Percentiles rank a stretch among this genome's conserved stretches.
phyloP scores from a whole-genome alignment of 2,888 invertebrate genomes.

The Hymenopus coronatus region DNA sequence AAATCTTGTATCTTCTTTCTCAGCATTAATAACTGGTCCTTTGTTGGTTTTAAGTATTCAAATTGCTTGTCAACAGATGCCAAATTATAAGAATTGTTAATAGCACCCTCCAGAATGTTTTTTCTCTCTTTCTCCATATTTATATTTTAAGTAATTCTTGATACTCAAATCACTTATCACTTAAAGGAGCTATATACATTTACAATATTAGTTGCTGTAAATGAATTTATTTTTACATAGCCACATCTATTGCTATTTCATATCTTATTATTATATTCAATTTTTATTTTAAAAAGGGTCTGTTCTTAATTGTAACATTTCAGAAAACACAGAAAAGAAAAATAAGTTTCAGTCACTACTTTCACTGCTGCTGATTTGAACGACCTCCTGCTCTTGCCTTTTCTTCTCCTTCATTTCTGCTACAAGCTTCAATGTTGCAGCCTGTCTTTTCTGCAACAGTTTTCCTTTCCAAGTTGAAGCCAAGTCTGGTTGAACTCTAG shows the following conservation, averaged over 20 bases:
- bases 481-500: background rate
- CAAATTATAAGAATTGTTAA: background rate
- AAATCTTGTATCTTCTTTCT: background rate
- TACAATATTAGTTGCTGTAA: too few species aligned
- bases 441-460: slow-evolving; percentile 18
- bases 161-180: too few species aligned
- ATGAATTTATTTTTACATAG: too few species aligned
- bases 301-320: too few species aligned
- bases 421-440: slow-evolving; percentile 17
- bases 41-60: background rate
- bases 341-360: background rate
- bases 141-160: too few species aligned
- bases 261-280: too few species aligned
- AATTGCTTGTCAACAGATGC: background rate
- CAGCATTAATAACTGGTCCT: background rate
- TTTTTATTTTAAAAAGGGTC: too few species aligned
- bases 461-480: background rate
- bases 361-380: background rate
- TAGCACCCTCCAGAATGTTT: background rate
- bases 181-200: too few species aligned
- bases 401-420: slow-evolving; percentile 15
- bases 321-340: too few species aligned
- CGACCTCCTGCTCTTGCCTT: background rate
- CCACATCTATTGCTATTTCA: too few species aligned
- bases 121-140: background rate